Evolutionary conservation across 2,797 vertebrate genomes (phyloP), one percentile per base, ranked within the genome.

Genomic region (Synaphobranchus kaupii): DNA sequence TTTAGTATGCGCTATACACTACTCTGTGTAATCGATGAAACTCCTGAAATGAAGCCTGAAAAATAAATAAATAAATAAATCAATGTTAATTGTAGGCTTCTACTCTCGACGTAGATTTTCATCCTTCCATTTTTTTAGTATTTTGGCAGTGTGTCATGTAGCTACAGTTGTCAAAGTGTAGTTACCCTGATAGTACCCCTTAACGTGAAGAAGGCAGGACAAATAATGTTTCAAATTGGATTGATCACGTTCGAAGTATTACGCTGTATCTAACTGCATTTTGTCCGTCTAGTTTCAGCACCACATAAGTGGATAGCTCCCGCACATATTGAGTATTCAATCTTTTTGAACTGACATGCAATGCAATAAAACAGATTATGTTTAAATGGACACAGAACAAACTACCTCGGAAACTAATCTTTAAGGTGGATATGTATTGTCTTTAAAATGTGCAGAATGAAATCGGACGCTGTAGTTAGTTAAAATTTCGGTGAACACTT

Each of bases 221-320:
- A 2, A 78, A 44, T 1, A 78, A 34, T 78, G 44, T 48, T 81
- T 22, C 78, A 9, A 25, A 25, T 20, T 39, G 39, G 39, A 39
- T 39, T 48, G 25, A 81, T 48, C 47, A 47, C 39, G 54, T 63
- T 31, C 22, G 31, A 84, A 63, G 83, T 63, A 60, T 25, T 44
- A 20, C 58, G 22, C 83, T 22, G 34, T 5, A 39, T 3, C 58
- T 20, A 13, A 63, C 34, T 63, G 89, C 87, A 87, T 89, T 88
- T 44, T 84, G 84, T 66, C 86, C 85, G 81, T 87, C 84, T 84
- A 54, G 73, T 92, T 95, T 95, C 95, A 95, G 95, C 90, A 96
- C 94, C 92, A 90, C 88, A 1, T 60, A 7, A 85, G 39, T 83
- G 92, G 92, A 93, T 91, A 95, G 94, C 93, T 94, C 93, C 92